Conservation (phyloP, 2,888 invertebrate genomes). For the Eudasyphora cyanicolor region DNA sequence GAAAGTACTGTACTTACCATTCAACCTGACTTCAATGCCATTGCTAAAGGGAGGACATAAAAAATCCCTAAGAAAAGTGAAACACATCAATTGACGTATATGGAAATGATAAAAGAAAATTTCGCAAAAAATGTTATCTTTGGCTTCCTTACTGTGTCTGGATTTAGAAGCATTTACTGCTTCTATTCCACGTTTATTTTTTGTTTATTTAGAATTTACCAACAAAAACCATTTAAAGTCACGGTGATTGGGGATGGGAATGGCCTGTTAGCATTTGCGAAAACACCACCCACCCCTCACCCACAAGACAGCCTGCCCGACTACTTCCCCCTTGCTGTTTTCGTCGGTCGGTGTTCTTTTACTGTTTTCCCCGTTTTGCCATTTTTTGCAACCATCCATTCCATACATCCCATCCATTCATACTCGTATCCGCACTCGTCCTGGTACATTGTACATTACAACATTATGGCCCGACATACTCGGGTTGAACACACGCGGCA, state of each 20-base stretch:
- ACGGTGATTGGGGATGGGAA: conserved; percentile 66
- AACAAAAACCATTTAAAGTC: conserved; percentile 74
- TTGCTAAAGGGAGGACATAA: conserved; percentile 42
- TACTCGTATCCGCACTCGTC: conserved; percentile 43
- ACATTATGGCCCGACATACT: conserved; percentile 45
- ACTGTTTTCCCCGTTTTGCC: neutral
- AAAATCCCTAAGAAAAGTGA: conserved; percentile 66
- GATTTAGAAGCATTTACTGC: conserved; percentile 70
- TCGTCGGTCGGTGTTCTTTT: conserved; percentile 27
- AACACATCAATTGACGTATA: conserved; percentile 77
- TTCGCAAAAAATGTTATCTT: conserved; percentile 77
- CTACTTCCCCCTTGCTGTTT: conserved; percentile 30
- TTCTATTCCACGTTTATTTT: conserved; percentile 54
- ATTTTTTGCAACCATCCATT: conserved; percentile 49
- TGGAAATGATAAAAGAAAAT: conserved; percentile 77
- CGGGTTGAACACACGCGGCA: conserved; percentile 61
- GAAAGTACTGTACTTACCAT: conserved; percentile 61
- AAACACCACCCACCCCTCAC: conserved; percentile 44
- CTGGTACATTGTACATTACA: no score
- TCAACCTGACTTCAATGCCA: conserved; percentile 48
- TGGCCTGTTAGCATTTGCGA: conserved; percentile 55
- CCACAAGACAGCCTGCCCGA: no score
- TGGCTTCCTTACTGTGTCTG: conserved; percentile 77
- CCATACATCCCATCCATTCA: no score
- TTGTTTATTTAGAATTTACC: conserved; percentile 68